A percentile compares a stretch with the other conserved stretches of the same genome.
These are phyloP conservation scores for Pangasius djambal DNA, from an alignment of 2,797 vertebrate genomes.

Conservation along the genomic window DNA sequence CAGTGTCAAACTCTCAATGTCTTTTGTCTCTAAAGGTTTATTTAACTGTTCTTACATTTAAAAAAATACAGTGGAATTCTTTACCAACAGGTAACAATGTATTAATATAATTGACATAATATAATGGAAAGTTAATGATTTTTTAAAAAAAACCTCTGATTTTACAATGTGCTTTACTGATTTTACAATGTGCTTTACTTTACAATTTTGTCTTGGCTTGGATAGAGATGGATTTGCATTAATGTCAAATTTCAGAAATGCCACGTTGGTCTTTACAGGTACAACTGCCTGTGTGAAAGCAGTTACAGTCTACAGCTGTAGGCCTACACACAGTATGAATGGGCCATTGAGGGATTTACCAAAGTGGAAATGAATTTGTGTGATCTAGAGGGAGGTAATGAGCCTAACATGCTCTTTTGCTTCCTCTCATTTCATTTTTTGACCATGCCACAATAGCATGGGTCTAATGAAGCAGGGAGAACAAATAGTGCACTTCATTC, in stretches of 20 bases:
- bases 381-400: constrained; percentile 40
- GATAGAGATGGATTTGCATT: neutral
- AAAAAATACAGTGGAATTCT: no score
- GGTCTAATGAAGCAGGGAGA: constrained; percentile 43
- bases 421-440: constrained; percentile 45
- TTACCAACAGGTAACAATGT: neutral
- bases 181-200: neutral
- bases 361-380: constrained; percentile 33
- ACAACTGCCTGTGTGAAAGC: neutral
- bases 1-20: neutral
- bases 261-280: neutral
- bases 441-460: constrained; percentile 42
- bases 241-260: neutral
- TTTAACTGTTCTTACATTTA: no score
- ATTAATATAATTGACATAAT: neutral
- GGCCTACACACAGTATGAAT: neutral
- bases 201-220: neutral
- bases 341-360: constrained; percentile 11
- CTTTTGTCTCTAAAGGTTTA: neutral
- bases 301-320: neutral
- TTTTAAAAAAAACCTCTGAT: neutral
- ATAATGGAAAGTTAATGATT: neutral
- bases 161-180: neutral
- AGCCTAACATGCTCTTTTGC: constrained; percentile 43
- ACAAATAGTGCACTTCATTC: constrained; percentile 42